Evolutionary conservation across 2,888 invertebrate species (phyloP), one percentile per base, ranked within the genome.

Genomic region (Stegophylla sp.): DNA sequence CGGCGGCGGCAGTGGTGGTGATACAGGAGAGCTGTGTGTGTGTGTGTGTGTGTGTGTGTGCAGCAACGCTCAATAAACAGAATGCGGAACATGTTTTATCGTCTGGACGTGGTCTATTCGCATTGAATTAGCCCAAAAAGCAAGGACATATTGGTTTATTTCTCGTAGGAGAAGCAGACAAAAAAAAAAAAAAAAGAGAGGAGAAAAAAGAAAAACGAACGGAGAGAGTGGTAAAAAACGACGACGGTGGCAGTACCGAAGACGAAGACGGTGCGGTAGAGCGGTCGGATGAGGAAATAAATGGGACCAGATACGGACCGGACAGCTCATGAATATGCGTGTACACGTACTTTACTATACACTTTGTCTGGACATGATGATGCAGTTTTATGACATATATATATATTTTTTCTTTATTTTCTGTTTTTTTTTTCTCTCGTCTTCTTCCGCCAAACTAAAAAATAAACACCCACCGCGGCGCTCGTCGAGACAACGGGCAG

Each of bases 281-380:
- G 48, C n/a, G 77, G 76, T 76, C 61, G 69, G 71, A 63, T 34
- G 61, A 71, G 69, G 79, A 79, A 79, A 79, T 71, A 79, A 71
- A 79, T 79, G 79, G 79, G 61, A 71, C 71, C 79, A 71, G 61
- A 79, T 61, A 79, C 71, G 69, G 69, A 71, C 79, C 79, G 79
- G 79, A 79, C 79, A 48, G 69, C 79, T 79, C 79, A 79, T 69
- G 79, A 79, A 79, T 79, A 79, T 79, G 79, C 79, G 71, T n/a
- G 69, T 34, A 61, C 79, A 79, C 79, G 79, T 79, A 79, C 69
- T 79, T 71, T 61, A 26, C 71, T 69, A 56, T 69, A 77, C n/a
- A n/a, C 69, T 69, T 59, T 71, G 69, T 79, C 71, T 71, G 64
- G 56, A n/a, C 71, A 51, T 15, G 61, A 63, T 48, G 67, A 63